Conservation (phyloP, 2,797 vertebrate genomes). For the Sciurus carolinensis region DNA sequence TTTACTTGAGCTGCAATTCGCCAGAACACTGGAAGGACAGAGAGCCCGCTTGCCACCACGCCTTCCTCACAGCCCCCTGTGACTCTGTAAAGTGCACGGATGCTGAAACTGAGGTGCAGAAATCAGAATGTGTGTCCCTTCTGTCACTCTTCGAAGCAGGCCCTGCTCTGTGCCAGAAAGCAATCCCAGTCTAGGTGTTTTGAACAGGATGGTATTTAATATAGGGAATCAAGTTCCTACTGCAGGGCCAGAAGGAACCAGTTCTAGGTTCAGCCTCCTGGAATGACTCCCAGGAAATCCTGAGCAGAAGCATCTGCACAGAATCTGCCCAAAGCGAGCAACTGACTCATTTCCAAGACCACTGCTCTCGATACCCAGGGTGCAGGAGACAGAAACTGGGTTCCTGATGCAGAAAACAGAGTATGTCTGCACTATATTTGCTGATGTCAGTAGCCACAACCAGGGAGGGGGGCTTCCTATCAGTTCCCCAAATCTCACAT, state of each 20-base stretch:
- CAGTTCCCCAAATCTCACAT: not conserved
- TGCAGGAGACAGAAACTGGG: fast-evolving
- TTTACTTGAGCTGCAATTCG: no score
- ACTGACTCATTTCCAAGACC: no score
- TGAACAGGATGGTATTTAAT: not conserved
- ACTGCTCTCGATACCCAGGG: not conserved
- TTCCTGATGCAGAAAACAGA: not conserved
- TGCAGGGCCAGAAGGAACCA: not conserved
- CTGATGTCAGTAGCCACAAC: not conserved
- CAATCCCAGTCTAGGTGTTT: not conserved
- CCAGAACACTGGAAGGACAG: no score
- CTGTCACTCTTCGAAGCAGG: fast-evolving
- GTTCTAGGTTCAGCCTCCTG: not conserved
- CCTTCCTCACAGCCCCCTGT: not conserved
- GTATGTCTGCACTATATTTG: fast-evolving
- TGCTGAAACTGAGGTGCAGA: not conserved
- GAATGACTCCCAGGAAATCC: not conserved
- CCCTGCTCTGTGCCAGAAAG: not conserved
- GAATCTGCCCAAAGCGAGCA: no score
- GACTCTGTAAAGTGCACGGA: not conserved
- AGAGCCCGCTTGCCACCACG: not conserved
- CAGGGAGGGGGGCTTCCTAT: not conserved
- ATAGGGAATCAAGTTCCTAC: not conserved
- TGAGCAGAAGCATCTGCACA: not conserved
- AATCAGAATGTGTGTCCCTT: not conserved